A percentile compares a stretch with the other conserved stretches of the same genome.
Conservation (phyloP, 1,140 invertebrate species). For the Drosophila bocki region DNA sequence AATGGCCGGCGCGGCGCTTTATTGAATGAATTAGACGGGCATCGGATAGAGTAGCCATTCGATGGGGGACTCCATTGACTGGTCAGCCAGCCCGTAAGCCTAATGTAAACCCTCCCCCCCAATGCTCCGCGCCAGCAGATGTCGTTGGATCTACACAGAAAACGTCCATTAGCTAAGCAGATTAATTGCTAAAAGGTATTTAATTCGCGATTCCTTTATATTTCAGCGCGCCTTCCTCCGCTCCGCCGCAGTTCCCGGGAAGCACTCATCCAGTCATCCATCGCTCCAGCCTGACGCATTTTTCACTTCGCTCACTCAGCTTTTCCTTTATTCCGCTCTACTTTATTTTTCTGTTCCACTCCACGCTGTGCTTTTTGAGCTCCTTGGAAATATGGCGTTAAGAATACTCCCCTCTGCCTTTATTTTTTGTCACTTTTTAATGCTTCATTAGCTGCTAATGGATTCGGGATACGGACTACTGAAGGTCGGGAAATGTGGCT, state of each 20-base stretch:
- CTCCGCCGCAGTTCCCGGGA: background rate
- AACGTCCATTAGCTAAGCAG: slow-evolving; percentile 83
- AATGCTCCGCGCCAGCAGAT: background rate
- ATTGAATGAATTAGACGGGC: slow-evolving; percentile 77
- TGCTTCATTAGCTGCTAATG: slow-evolving; percentile 81
- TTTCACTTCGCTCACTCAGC: slow-evolving; percentile 43
- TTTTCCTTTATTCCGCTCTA: slow-evolving; percentile 51
- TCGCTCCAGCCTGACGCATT: slow-evolving; percentile 51
- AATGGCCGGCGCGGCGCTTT: slow-evolving; percentile 58
- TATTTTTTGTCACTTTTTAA: slow-evolving; percentile 74
- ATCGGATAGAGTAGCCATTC: slow-evolving; percentile 53
- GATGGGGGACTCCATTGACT: slow-evolving; percentile 45
- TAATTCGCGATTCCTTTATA: slow-evolving; percentile 83
- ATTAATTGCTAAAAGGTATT: slow-evolving; percentile 84
- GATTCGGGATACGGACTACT: slow-evolving; percentile 41
- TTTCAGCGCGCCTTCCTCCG: slow-evolving; percentile 42
- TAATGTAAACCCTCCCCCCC: slow-evolving; percentile 54
- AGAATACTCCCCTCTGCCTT: slow-evolving; percentile 46
- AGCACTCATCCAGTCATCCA: slow-evolving; percentile 15
- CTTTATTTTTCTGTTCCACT: slow-evolving; percentile 35
- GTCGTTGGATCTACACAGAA: slow-evolving; percentile 62
- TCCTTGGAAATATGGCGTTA: slow-evolving; percentile 75
- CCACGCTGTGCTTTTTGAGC: slow-evolving; percentile 63
- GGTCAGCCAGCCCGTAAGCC: slow-evolving; percentile 68
- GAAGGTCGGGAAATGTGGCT: background rate